A percentile compares a stretch with the other conserved stretches of the same genome.
These are phyloP conservation scores for Caiman crocodilus DNA, from an alignment of 2,797 vertebrate species.

Conservation along the genomic window DNA sequence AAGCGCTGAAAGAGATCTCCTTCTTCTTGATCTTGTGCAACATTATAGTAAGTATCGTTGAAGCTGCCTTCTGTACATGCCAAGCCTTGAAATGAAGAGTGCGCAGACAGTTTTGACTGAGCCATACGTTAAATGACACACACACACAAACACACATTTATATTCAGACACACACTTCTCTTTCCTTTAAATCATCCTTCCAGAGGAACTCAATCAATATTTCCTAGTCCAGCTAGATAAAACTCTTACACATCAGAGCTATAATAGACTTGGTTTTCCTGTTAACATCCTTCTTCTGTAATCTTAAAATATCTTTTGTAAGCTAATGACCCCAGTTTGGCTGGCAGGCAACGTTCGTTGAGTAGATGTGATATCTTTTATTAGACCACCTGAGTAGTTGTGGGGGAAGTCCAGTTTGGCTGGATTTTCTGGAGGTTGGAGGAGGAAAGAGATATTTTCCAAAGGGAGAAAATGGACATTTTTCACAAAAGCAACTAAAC, in stretches of 20 bases:
- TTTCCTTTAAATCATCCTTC: not conserved
- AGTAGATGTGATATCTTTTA: too few relatives aligned
- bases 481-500: not conserved
- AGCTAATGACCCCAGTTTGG: not conserved
- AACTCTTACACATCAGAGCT: not conserved
- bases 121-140: too few relatives aligned
- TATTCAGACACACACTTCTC: fast-evolving
- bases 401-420: not conserved
- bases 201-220: not conserved
- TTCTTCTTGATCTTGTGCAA: conserved; percentile 91
- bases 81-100: not conserved
- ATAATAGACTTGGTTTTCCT: not conserved
- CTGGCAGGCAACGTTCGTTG: too few relatives aligned
- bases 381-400: too few relatives aligned
- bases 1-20: conserved; percentile 85
- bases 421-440: not conserved
- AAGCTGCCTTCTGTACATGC: fast-evolving
- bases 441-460: not conserved
- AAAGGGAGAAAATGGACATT: too few relatives aligned
- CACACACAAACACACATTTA: not conserved
- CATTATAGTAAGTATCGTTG: conserved; percentile 86
- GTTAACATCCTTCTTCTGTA: not conserved
- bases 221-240: not conserved
- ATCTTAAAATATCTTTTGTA: not conserved
- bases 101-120: too few relatives aligned